These are phyloP conservation scores for Ips typographus DNA, from an alignment of 1,140 invertebrate genomes.

Conservation along the genomic window DNA sequence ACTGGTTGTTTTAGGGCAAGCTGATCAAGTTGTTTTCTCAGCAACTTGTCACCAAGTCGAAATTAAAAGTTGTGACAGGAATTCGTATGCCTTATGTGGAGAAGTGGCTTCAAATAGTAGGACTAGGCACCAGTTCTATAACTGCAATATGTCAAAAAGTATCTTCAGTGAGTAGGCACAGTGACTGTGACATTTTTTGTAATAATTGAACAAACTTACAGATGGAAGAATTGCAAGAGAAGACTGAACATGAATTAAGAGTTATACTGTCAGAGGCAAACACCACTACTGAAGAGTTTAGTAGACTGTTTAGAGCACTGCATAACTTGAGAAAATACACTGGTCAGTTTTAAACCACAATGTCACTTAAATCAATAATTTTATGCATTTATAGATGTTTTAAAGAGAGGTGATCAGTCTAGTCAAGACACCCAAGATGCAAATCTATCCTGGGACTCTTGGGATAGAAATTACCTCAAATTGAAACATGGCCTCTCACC, in stretches of 20 bases:
- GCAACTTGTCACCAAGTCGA: slow-evolving; percentile 83
- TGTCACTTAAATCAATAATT: background rate
- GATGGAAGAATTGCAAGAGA: slow-evolving; percentile 78
- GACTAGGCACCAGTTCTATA: slow-evolving; percentile 56
- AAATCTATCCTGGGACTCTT: slow-evolving; percentile 90
- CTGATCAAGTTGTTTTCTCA: slow-evolving; percentile 90
- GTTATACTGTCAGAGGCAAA: slow-evolving; percentile 67
- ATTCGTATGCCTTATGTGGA: slow-evolving; percentile 73
- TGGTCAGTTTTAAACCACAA: slow-evolving; percentile 54
- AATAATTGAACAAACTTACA: background rate
- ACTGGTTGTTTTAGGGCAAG: slow-evolving; percentile 73
- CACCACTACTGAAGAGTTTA: slow-evolving; percentile 75
- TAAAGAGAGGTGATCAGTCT: slow-evolving; percentile 54
- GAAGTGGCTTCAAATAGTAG: slow-evolving; percentile 91
- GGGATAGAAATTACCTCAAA: slow-evolving; percentile 63
- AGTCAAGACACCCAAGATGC: slow-evolving; percentile 60
- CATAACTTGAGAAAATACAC: slow-evolving; percentile 83
- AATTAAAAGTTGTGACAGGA: slow-evolving; percentile 64
- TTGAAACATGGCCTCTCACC: slow-evolving; percentile 59
- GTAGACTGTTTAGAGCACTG: slow-evolving; percentile 76
- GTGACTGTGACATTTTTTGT: background rate
- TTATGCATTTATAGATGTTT: slow-evolving; percentile 56
- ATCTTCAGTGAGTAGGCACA: slow-evolving; percentile 52
- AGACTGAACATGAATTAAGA: slow-evolving; percentile 79
- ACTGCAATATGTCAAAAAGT: slow-evolving; percentile 60